Evolutionary conservation across 2,888 invertebrate species (phyloP).

Genomic region (Galeopsomyia nigrocyanea): DNA sequence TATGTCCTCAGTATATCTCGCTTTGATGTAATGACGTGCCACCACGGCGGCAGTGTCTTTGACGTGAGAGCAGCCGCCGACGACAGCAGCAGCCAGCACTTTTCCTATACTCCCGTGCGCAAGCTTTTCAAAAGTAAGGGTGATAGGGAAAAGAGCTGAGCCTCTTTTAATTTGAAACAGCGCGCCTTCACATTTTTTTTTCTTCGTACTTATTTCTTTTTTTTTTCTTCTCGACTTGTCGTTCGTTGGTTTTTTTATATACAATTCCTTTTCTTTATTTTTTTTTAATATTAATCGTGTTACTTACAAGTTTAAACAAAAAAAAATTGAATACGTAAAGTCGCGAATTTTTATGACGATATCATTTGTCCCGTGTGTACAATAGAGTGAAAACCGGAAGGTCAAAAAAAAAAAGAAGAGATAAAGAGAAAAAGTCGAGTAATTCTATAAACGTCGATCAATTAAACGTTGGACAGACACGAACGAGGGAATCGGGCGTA

Average conservation of each 20-base stretch:
- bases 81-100: neutral
- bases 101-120: slow-evolving; percentile 16
- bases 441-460: slow-evolving; percentile 34
- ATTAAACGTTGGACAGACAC: slow-evolving; percentile 3
- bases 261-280: neutral
- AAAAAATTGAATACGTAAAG: neutral
- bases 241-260: too few species aligned
- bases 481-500: slow-evolving; percentile 19
- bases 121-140: slow-evolving; percentile 8
- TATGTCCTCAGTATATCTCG: slow-evolving; percentile 7
- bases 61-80: slow-evolving; percentile 22
- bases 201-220: neutral
- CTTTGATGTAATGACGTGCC: slow-evolving; percentile 46
- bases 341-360: neutral
- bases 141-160: slow-evolving; percentile 9
- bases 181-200: neutral
- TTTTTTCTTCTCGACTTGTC: slow-evolving; percentile 1
- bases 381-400: neutral
- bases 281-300: too few species aligned
- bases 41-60: slow-evolving; percentile 19
- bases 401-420: neutral
- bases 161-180: slow-evolving; percentile 43
- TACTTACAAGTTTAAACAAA: too few species aligned
- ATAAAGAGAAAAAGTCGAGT: neutral
- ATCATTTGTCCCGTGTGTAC: too few species aligned